Conservation (phyloP, 2,113 vertebrate genomes). For the Dipodomys spectabilis region DNA sequence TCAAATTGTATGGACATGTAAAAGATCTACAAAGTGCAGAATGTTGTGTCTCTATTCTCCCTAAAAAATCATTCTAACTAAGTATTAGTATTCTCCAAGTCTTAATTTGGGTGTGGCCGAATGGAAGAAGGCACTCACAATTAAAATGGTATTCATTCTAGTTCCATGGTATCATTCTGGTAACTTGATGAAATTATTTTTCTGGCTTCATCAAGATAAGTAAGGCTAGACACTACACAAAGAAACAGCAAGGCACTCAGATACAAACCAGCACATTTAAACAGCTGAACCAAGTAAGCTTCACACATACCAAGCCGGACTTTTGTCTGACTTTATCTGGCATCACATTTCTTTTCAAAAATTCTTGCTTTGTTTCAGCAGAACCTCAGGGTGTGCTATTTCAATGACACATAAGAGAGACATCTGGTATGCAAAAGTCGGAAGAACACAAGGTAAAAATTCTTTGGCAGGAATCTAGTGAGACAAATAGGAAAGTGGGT, state of each 20-base stretch:
- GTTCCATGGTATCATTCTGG: background rate
- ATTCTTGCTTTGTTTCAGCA: background rate
- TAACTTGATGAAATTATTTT: background rate
- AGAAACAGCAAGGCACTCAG: background rate
- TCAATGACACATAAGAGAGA: background rate
- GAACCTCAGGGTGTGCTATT: background rate
- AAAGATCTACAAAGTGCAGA: background rate
- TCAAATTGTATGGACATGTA: background rate
- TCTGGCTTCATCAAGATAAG: background rate
- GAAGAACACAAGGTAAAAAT: background rate
- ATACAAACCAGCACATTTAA: background rate
- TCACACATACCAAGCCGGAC: background rate
- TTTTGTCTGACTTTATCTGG: background rate
- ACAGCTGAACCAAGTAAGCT: background rate
- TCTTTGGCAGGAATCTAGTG: background rate
- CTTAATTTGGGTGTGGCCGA: background rate
- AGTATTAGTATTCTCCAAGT: background rate
- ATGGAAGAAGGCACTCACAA: background rate
- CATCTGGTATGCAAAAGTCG: background rate
- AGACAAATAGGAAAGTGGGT: background rate
- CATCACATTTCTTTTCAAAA: constrained; percentile 27
- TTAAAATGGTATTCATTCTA: background rate
- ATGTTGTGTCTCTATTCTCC: background rate
- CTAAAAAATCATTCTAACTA: background rate
- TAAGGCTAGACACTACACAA: background rate